Base-by-base conservation (phyloP, 2,797 vertebrate genomes). In the Micromesistius poutassou region DNA sequence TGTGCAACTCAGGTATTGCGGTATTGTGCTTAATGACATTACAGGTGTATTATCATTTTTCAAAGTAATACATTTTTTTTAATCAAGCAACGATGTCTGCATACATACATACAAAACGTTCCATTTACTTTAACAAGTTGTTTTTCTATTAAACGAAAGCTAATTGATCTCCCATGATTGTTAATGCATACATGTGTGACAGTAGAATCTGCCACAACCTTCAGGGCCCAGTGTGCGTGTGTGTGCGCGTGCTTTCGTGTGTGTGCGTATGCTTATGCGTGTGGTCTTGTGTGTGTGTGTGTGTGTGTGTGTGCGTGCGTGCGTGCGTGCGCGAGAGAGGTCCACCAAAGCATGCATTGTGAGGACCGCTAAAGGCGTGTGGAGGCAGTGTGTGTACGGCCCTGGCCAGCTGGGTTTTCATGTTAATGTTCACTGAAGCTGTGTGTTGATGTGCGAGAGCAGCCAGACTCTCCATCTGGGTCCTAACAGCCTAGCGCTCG, bases 401-500 rank as follows among this genome's bases (percentile, higher is more conserved):
- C 75, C 78, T 4, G 77, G 83, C 86, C 91, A 93, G 91, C 91
- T 93, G 92, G 91, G 87, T 87, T 83, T 87, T 46, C 82, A 88
- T 86, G 90, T 89, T 87, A 89, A 92, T 92, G 91, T 90, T 92
- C 90, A 92, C 77, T 90, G 87, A 86, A 90, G 89, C 91, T 78
- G 78, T 42, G 85, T 84, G 82, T 87, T 86, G 79, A 62, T 83
- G 84, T 84, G 89, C 84, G 87, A 85, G 84, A 84, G 89, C 91
- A 91, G 85, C 88, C 87, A 88, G 83, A 87, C 83, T 80, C 84
- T 88, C 92, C 91, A 92, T 93, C 91, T 93, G 92, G 90, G 91
- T 87, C 88, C 55, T 19, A 14, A 19, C 12, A 40, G 38, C 90
- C 78, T 86, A 76, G 78, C 80, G 82, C 75, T 83, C 73, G 80